phyloP scores from a whole-genome alignment of 2,888 invertebrate genomes.

The Chouioia cunea region DNA sequence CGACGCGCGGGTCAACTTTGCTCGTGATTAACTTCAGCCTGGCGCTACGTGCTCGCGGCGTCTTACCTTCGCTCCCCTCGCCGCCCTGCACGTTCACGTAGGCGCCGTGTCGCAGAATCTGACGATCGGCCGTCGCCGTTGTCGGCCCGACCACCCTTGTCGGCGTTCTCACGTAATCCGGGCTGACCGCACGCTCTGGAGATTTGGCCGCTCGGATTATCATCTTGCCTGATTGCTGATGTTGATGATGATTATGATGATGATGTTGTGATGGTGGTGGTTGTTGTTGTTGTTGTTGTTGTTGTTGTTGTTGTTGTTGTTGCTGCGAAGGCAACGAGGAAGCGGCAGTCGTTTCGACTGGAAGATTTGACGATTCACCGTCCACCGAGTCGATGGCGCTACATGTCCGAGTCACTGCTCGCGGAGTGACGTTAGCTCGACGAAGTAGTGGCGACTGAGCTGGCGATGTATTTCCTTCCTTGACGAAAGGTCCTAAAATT shows the following conservation, averaged over 20 bases:
- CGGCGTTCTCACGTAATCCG: conserved; percentile 69
- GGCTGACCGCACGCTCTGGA: conserved; percentile 62
- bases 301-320: conserved; percentile 1
- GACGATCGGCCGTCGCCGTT: neutral
- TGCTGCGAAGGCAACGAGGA: neutral
- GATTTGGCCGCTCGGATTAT: conserved; percentile 73
- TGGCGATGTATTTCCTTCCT: conserved; percentile 70
- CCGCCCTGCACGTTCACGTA: conserved; percentile 77
- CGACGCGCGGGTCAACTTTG: neutral
- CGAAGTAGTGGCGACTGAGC: conserved; percentile 71
- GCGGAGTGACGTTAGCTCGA: conserved; percentile 66
- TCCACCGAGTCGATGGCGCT: conserved; percentile 67
- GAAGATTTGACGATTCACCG: conserved; percentile 63
- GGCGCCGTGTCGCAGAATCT: conserved; percentile 70
- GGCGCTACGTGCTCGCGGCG: conserved; percentile 20
- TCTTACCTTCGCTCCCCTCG: conserved; percentile 79
- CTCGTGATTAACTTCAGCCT: neutral
- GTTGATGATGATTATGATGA: too few species aligned
- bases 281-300: conserved; percentile 12
- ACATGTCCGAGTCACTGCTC: conserved; percentile 69
- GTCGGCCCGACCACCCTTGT: conserved; percentile 76
- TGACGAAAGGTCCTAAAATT: conserved; percentile 77
- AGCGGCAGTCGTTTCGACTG: conserved; percentile 34
- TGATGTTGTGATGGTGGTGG: too few species aligned
- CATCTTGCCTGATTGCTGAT: conserved; percentile 76